A percentile compares a stretch with the other conserved stretches of the same genome.
phyloP scores from a whole-genome alignment of 2,113 vertebrate genomes.

The Hyperopisus bebe region DNA sequence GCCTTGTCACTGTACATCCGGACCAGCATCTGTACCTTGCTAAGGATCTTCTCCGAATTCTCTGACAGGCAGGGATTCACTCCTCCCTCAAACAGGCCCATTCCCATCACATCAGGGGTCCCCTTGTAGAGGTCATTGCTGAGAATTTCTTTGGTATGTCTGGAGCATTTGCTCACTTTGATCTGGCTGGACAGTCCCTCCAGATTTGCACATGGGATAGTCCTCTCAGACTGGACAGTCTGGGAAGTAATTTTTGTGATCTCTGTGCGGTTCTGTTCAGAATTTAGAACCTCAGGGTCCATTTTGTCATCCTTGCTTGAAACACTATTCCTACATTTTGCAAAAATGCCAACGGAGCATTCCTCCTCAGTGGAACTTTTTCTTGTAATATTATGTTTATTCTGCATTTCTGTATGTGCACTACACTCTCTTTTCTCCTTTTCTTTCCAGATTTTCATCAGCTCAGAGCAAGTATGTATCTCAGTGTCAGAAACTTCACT shows the following conservation, averaged over 20 bases:
- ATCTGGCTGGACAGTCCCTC: slow-evolving; percentile 42
- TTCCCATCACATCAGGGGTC: slow-evolving; percentile 41
- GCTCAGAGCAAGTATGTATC: slow-evolving; percentile 59
- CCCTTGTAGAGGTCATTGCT: slow-evolving; percentile 43
- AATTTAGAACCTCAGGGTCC: neutral
- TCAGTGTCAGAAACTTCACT: slow-evolving; percentile 27
- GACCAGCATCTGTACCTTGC: slow-evolving; percentile 77
- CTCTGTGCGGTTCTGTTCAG: neutral
- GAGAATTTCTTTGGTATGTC: slow-evolving; percentile 36
- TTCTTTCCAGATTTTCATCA: slow-evolving; percentile 60
- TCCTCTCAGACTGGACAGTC: neutral
- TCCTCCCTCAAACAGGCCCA: slow-evolving; percentile 53
- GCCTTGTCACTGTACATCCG: slow-evolving; percentile 75
- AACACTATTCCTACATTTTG: slow-evolving; percentile 21
- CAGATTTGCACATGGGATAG: slow-evolving; percentile 11
- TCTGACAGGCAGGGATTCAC: slow-evolving; percentile 55
- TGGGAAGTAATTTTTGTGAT: neutral
- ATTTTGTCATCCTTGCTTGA: slow-evolving; percentile 52
- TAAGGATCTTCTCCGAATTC: slow-evolving; percentile 70
- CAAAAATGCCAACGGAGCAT: neutral
- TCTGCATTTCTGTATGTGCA: neutral
- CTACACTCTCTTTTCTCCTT: slow-evolving; percentile 44
- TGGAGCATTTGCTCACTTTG: slow-evolving; percentile 49
- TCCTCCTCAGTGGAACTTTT: neutral
- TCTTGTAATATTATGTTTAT: neutral